These are phyloP conservation scores for Watsonalla cultraria DNA, from an alignment of 2,888 invertebrate genomes.

Conservation along the genomic window DNA sequence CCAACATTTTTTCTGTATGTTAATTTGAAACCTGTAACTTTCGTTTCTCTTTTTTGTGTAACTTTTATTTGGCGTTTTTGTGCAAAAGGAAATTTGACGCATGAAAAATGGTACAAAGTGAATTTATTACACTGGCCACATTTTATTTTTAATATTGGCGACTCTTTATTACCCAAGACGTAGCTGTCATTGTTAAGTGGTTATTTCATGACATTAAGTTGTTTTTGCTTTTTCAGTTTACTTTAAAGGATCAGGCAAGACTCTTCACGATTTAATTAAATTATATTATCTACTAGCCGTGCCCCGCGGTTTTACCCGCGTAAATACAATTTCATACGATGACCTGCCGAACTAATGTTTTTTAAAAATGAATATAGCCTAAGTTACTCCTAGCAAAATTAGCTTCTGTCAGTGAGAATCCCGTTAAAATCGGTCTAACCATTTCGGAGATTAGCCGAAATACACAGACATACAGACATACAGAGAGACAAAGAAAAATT, in stretches of 20 bases:
- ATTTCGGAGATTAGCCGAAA: too few species aligned
- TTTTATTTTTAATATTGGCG: neutral
- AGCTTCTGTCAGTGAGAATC: too few species aligned
- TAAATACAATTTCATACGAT: too few species aligned
- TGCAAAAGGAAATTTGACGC: neutral
- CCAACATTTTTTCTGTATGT: conserved; percentile 1
- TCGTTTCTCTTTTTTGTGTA: neutral
- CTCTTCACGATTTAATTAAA: too few species aligned
- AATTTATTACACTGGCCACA: neutral
- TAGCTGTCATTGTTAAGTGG: neutral
- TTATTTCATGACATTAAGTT: neutral
- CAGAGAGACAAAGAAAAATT: too few species aligned
- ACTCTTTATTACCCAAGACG: neutral
- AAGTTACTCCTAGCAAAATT: too few species aligned
- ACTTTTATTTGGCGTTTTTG: neutral
- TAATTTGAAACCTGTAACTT: neutral
- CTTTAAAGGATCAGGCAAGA: neutral
- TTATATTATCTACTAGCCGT: too few species aligned
- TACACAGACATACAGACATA: too few species aligned
- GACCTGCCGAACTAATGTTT: too few species aligned
- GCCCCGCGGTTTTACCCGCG: too few species aligned
- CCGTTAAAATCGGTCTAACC: too few species aligned
- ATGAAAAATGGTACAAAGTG: neutral
- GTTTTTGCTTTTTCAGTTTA: neutral
- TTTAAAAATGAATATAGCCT: too few species aligned